phyloP scores from a whole-genome alignment of 2,797 vertebrate species.

The Uromys caudimaculatus region DNA sequence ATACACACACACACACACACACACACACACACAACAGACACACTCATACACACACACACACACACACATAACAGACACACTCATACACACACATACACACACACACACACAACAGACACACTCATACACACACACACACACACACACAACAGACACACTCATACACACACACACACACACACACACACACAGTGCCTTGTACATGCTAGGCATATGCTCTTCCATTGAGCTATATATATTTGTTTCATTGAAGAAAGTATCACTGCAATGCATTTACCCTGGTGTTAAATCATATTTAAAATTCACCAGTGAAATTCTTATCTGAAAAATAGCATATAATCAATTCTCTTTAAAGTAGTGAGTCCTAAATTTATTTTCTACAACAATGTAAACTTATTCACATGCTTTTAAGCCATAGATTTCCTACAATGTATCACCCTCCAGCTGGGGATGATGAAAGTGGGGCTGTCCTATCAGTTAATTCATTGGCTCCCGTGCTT shows the following conservation, averaged over 20 bases:
- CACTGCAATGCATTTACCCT: slow-evolving; percentile 1
- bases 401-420: neutral
- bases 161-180: neutral
- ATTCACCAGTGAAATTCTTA: neutral
- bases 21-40: too few species aligned
- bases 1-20: too few species aligned
- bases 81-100: neutral
- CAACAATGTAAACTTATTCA: slow-evolving; percentile 30
- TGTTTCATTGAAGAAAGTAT: neutral
- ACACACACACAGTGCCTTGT: neutral
- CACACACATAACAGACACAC: too few species aligned
- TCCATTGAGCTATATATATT: neutral
- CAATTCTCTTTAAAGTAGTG: slow-evolving; percentile 24
- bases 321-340: slow-evolving; percentile 12
- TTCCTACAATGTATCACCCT: neutral
- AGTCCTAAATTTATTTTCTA: slow-evolving; percentile 50
- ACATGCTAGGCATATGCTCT: neutral
- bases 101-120: neutral
- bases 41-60: neutral
- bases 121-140: neutral
- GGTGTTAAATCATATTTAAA: slow-evolving; percentile 30
- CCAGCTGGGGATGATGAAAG: neutral
- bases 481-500: neutral
- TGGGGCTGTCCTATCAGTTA: neutral
- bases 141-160: too few species aligned